Evolutionary conservation across 2,797 vertebrate genomes (phyloP).

Genomic region (Huso huso): DNA sequence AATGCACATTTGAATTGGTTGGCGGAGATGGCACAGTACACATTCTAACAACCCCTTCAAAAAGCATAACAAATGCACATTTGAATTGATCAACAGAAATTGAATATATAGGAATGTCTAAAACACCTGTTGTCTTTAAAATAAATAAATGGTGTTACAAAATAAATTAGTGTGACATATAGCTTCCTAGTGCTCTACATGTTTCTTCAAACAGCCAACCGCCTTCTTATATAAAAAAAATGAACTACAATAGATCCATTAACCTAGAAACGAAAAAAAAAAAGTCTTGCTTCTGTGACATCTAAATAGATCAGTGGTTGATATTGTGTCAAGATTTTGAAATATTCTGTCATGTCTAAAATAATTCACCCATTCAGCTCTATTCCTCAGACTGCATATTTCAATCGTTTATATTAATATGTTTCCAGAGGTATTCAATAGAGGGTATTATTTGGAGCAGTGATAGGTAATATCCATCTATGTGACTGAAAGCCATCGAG

Average conservation of each 20-base stretch:
- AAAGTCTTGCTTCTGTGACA: background rate
- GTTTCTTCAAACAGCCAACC: background rate
- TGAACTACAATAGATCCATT: background rate
- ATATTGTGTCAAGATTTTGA: background rate
- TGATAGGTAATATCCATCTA: no score
- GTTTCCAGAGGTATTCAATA: no score
- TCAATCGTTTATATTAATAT: no score
- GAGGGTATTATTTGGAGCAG: no score
- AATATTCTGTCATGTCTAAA: background rate
- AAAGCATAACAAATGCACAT: conserved; percentile 9
- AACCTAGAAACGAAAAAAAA: background rate
- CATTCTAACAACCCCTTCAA: no score
- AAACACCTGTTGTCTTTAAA: background rate
- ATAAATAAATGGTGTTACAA: background rate
- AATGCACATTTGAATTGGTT: conserved; percentile 9
- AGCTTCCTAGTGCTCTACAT: background rate
- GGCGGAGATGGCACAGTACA: no score
- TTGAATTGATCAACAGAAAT: background rate
- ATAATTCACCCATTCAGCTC: background rate
- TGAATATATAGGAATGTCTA: background rate
- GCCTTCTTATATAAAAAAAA: background rate
- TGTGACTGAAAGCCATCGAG: no score
- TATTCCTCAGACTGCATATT: background rate
- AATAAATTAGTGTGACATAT: background rate
- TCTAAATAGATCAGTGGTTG: conserved; percentile 1